These are phyloP conservation scores for Volucella inanis DNA, from an alignment of 2,888 invertebrate species.

Conservation along the genomic window DNA sequence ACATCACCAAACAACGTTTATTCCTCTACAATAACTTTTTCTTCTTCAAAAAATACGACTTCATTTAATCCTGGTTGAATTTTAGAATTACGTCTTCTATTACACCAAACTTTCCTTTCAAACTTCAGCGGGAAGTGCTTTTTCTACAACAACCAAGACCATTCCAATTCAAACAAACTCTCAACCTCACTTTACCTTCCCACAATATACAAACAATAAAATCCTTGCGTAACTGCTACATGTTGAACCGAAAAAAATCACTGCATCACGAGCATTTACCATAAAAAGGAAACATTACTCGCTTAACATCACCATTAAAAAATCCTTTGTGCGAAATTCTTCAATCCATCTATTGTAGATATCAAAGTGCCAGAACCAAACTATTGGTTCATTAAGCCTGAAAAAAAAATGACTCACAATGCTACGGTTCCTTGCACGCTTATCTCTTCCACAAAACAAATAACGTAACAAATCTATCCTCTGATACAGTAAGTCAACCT, in stretches of 20 bases:
- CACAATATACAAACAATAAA: not conserved
- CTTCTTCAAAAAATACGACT: too few species aligned
- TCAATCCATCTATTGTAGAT: constrained; percentile 21
- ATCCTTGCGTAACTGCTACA: not conserved
- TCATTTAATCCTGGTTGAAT: too few species aligned
- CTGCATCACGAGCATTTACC: constrained; percentile 23
- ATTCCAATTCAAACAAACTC: too few species aligned
- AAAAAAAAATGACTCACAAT: constrained; percentile 10
- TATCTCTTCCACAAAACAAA: constrained; percentile 55
- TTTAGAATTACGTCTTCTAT: too few species aligned
- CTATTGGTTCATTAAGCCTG: constrained; percentile 34
- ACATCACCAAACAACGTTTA: too few species aligned
- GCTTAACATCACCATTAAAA: constrained; percentile 30
- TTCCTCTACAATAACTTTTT: too few species aligned
- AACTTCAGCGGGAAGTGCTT: too few species aligned
- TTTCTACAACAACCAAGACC: too few species aligned
- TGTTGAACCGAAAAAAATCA: constrained; percentile 13
- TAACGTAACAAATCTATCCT: constrained; percentile 49
- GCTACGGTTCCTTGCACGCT: constrained; percentile 33
- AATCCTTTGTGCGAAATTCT: constrained; percentile 7
- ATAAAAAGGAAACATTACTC: constrained; percentile 17
- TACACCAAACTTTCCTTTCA: too few species aligned
- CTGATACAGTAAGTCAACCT: constrained; percentile 38
- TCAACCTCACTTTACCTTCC: too few species aligned
- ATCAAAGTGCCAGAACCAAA: not conserved